These are phyloP conservation scores for Melanchra persicariae DNA, from an alignment of 2,888 invertebrate genomes.

Conservation along the genomic window DNA sequence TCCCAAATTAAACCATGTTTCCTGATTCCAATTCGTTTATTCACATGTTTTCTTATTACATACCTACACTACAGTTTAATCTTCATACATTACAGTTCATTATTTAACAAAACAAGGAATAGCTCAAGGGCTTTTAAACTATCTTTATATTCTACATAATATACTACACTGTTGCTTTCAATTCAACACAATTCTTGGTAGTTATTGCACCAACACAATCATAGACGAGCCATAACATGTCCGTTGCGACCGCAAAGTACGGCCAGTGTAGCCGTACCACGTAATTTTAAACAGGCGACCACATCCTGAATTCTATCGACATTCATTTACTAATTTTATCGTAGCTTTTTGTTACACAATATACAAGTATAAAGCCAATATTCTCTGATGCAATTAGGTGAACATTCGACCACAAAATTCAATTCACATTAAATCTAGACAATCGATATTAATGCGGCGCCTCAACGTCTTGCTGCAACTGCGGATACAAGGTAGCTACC, in stretches of 20 bases:
- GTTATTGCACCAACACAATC: constrained; percentile 25
- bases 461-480: constrained; percentile 90
- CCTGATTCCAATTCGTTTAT: constrained; percentile 58
- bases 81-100: not conserved
- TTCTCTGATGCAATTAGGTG: not conserved
- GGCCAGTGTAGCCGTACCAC: constrained; percentile 16
- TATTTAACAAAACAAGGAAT: not conserved
- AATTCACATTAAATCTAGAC: not conserved
- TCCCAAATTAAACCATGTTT: constrained; percentile 53
- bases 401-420: not conserved
- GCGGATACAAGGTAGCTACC: constrained; percentile 94
- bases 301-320: constrained; percentile 42
- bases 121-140: not conserved
- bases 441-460: constrained; percentile 72
- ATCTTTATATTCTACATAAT: not conserved
- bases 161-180: constrained; percentile 1
- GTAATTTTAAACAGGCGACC: constrained; percentile 39
- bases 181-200: constrained; percentile 27
- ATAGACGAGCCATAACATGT: constrained; percentile 22
- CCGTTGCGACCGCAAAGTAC: constrained; percentile 37
- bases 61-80: constrained; percentile 1
- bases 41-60: constrained; percentile 44
- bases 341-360: not conserved
- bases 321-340: constrained; percentile 5
- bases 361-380: not conserved